Evolutionary conservation across 2,797 vertebrate species (phyloP).

Genomic region (Spheniscus humboldti): DNA sequence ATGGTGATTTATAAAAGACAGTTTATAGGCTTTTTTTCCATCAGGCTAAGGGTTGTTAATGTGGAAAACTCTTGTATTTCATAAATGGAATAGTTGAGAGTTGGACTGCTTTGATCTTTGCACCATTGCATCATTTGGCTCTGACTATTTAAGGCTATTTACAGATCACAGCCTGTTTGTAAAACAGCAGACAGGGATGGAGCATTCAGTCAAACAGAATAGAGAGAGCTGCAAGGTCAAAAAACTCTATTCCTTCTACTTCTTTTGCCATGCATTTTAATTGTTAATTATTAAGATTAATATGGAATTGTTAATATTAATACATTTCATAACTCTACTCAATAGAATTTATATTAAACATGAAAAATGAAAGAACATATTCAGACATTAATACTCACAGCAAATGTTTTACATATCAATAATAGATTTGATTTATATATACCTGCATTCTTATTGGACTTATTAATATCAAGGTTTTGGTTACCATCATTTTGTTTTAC

Average conservation of each 20-base stretch:
- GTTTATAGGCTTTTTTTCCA: neutral
- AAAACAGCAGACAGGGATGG: neutral
- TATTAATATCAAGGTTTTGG: neutral
- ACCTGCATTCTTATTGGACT: neutral
- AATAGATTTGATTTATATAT: neutral
- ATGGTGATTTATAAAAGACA: neutral
- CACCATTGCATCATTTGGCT: neutral
- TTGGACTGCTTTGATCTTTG: neutral
- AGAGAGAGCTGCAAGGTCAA: neutral
- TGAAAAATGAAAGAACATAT: neutral
- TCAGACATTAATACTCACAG: neutral
- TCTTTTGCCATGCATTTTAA: neutral
- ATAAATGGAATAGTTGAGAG: neutral
- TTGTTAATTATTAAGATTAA: neutral
- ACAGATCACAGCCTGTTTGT: neutral
- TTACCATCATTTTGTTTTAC: neutral
- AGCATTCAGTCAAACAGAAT: neutral
- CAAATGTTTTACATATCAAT: neutral
- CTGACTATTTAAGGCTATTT: neutral
- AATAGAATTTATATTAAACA: neutral
- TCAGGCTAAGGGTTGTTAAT: neutral
- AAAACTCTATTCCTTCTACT: rapidly evolving
- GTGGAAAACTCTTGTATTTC: neutral
- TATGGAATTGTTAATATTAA: neutral
- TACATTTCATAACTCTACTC: neutral